These are phyloP conservation scores for Synanthedon vespiformis DNA, from an alignment of 2,888 invertebrate species.

Conservation along the genomic window DNA sequence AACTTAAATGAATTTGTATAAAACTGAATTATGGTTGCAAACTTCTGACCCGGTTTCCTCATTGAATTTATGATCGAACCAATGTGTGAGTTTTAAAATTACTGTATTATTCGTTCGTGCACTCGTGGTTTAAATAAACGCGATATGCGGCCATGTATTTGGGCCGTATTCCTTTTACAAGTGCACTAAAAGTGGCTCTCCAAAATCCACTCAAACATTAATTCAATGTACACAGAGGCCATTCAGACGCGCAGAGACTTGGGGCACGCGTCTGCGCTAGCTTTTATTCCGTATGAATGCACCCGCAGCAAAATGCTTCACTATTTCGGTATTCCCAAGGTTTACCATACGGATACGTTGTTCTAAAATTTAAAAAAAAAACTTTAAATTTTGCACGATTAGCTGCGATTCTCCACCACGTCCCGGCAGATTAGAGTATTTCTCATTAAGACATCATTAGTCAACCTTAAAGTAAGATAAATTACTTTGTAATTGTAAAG, in stretches of 20 bases:
- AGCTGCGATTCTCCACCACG: no score
- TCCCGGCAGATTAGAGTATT: no score
- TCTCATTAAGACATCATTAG: no score
- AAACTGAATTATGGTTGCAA: no score
- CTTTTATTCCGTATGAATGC: not conserved
- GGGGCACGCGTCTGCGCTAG: not conserved
- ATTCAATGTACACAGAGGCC: conserved; percentile 19
- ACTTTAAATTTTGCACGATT: no score
- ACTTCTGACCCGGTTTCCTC: no score
- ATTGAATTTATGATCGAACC: no score
- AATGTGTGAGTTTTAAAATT: no score
- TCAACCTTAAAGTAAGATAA: no score
- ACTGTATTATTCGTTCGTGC: not conserved
- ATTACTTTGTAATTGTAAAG: no score
- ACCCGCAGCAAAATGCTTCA: not conserved
- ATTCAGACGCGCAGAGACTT: conserved; percentile 16
- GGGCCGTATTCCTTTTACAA: not conserved
- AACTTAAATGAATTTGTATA: no score
- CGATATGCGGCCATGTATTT: not conserved
- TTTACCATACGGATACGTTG: not conserved
- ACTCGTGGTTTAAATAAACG: not conserved
- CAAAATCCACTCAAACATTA: conserved; percentile 24
- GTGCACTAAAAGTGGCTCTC: conserved; percentile 5
- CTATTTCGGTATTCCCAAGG: not conserved
- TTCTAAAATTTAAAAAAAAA: no score